Conservation (phyloP, 1,140 invertebrate genomes). For the Lucilia cuprina region DNA sequence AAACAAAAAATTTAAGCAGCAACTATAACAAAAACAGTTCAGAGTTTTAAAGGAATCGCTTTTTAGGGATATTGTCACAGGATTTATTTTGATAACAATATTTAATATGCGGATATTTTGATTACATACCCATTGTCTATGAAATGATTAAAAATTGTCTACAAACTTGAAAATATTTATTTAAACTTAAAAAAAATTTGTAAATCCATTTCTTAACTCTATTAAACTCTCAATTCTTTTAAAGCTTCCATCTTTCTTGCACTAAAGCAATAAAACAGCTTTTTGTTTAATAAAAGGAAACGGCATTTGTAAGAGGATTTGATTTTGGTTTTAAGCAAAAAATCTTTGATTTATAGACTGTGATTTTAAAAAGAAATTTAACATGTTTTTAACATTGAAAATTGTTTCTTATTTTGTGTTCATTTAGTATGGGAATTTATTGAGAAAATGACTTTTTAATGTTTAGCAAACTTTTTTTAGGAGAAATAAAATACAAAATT, state of each 20-base stretch:
- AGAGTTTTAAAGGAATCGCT: background rate
- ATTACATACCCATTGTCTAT: no score
- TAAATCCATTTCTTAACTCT: background rate
- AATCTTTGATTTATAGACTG: constrained; percentile 27
- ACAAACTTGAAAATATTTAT: background rate
- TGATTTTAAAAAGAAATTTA: constrained; percentile 27
- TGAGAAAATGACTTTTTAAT: constrained; percentile 3
- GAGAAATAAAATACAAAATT: background rate
- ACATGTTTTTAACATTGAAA: constrained; percentile 25
- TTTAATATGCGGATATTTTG: no score
- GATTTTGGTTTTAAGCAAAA: background rate
- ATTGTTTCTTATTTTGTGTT: constrained; percentile 11
- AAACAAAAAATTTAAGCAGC: background rate
- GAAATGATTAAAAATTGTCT: no score
- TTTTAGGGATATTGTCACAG: no score
- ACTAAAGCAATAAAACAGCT: background rate
- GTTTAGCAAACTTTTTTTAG: background rate
- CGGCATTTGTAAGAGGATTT: constrained; percentile 16
- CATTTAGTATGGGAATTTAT: constrained; percentile 19
- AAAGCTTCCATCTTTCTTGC: background rate
- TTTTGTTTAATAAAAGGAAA: background rate
- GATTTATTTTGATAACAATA: no score
- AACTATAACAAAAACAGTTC: background rate
- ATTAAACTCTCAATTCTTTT: background rate
- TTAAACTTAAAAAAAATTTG: no score